A percentile compares a stretch with the other conserved stretches of the same genome.
phyloP scores from a whole-genome alignment of 2,888 invertebrate species.

The Thelaira solivaga region DNA sequence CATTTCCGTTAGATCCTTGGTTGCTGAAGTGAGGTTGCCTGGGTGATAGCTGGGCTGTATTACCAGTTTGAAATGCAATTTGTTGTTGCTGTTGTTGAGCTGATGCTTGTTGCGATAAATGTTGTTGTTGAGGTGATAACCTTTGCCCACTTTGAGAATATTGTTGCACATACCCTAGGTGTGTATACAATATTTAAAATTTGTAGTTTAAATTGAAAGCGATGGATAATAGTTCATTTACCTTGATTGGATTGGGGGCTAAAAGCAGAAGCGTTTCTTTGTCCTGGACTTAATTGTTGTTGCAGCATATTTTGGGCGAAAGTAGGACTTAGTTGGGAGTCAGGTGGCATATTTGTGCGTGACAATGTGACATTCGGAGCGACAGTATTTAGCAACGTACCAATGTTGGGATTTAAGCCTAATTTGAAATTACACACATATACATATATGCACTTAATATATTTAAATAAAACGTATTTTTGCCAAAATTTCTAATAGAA shows the following conservation, averaged over 20 bases:
- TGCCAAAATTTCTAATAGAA: no score
- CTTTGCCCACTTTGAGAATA: constrained; percentile 75
- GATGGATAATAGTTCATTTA: constrained; percentile 46
- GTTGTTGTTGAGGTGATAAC: constrained; percentile 66
- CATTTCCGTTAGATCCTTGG: constrained; percentile 60
- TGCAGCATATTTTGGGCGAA: constrained; percentile 78
- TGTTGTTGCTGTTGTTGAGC: constrained; percentile 71
- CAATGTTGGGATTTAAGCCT: constrained; percentile 82
- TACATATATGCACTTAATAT: no score
- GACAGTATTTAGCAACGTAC: constrained; percentile 86
- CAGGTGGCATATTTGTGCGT: constrained; percentile 81
- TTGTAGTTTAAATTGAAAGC: constrained; percentile 35
- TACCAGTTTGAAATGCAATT: constrained; percentile 64
- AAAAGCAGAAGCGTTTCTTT: constrained; percentile 76
- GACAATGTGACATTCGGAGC: constrained; percentile 94
- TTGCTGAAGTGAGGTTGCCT: constrained; percentile 71
- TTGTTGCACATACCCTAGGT: constrained; percentile 72
- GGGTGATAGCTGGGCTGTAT: constrained; percentile 76
- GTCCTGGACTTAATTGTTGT: constrained; percentile 76
- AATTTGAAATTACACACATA: constrained; percentile 39
- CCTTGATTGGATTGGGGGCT: constrained; percentile 76
- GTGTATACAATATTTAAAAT: background rate
- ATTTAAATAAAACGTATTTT: no score
- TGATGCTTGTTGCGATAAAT: constrained; percentile 66
- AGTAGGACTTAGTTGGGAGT: constrained; percentile 82